Evolutionary conservation across 2,113 vertebrate species (phyloP).

Genomic region (Pteropus alecto): DNA sequence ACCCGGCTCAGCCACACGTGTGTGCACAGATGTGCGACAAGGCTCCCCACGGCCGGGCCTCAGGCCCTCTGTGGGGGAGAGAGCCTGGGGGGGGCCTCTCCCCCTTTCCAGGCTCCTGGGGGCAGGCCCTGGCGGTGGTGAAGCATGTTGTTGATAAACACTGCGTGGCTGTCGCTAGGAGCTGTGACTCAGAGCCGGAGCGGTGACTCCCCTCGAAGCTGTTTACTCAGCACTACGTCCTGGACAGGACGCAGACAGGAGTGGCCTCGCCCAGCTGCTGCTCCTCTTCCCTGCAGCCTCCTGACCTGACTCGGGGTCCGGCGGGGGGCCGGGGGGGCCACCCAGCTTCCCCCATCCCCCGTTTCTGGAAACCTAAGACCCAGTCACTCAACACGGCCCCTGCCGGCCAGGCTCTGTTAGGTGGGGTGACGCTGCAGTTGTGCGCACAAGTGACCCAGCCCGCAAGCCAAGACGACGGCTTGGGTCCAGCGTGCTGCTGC

Average conservation of each 20-base stretch:
- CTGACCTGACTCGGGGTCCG: not conserved
- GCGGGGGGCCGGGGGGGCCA: not conserved
- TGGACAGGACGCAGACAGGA: constrained; percentile 50
- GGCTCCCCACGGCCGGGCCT: accelerated
- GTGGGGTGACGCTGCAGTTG: accelerated
- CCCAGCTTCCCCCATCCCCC: not conserved
- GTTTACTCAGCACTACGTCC: constrained; percentile 56
- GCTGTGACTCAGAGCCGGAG: constrained; percentile 67
- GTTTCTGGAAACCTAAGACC: not conserved
- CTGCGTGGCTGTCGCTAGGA: constrained; percentile 57
- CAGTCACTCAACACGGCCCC: not conserved
- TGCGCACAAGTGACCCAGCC: accelerated
- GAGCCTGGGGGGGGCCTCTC: not conserved
- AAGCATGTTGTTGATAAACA: constrained; percentile 66
- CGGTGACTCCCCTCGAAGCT: not conserved
- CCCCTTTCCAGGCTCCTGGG: not conserved
- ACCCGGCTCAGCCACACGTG: accelerated
- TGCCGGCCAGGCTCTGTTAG: not conserved
- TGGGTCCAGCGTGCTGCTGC: accelerated
- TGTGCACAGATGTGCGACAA: accelerated
- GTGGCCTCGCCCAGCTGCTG: not conserved
- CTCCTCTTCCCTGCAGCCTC: constrained; percentile 40
- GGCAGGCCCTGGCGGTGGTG: not conserved
- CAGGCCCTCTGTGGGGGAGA: not conserved
- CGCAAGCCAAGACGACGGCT: not conserved